Evolutionary conservation across 2,888 invertebrate genomes (phyloP), one percentile per base, ranked within the genome.

Genomic region (Troides helena): DNA sequence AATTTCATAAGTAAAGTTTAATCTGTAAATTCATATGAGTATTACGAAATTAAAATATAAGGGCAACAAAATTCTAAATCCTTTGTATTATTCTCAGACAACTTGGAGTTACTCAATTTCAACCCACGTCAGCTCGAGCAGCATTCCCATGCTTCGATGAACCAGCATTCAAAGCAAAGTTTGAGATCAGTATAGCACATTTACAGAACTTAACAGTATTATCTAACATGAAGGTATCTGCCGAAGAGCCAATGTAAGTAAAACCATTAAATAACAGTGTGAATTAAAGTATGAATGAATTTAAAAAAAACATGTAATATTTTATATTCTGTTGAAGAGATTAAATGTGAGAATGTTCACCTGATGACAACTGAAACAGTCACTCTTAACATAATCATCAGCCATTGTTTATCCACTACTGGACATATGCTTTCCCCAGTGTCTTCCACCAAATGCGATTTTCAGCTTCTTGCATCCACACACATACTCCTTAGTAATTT

Each of bases 111-210:
- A 95, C 95, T 0, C 95, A 95, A 74, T 95, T 95, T 73, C 95
- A 95, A 77, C 94, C 95, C 0, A 94, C 94, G 0, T 93, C 93
- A 46, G 95, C 95, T 0, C 86, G 95, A 56, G 86, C 92, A 10
- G 95, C 95, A 1, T 96, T 96, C 82, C 96, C 96, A 0, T 96
- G 96, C 80, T 96, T 97, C 81, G 96, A 97, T 79, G 96, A 97
- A 78, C 95, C 96, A 0, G 94, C 94, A 17, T 94, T 96, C 80
- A 96, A 96, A 87, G 95, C 97, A 18, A 93, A 93, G 73, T 97
- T 97, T 83, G 94, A 95, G 79, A 94, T 97, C 78, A 95, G 95
- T 66, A 94, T 96, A 30, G 94, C 95, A 3, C 94, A 95, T 77
- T 93, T 93, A 23, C 85, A 93, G 59, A 94, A 94, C 77, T 90